Conservation (phyloP, 2,113 vertebrate species). For the Gopherus evgoodei region DNA sequence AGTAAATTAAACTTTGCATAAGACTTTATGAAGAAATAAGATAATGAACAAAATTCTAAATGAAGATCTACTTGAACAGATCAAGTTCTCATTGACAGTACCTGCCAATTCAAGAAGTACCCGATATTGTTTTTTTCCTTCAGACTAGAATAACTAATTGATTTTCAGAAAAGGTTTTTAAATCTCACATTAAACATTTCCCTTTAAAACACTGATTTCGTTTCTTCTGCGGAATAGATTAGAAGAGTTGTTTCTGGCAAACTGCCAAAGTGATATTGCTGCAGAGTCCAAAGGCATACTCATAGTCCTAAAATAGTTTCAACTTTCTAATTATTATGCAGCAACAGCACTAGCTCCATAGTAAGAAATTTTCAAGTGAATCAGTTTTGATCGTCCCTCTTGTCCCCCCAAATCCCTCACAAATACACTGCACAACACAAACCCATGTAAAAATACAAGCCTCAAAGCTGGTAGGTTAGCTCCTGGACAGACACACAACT, state of each 20-base stretch:
- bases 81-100: neutral
- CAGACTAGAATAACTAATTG: neutral
- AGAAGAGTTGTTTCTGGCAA: conserved; percentile 45
- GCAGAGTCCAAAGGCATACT: conserved; percentile 41
- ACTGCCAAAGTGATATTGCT: conserved; percentile 24
- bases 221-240: conserved; percentile 18
- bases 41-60: neutral
- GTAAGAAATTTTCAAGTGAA: conserved; percentile 41
- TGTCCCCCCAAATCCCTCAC: neutral
- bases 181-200: neutral
- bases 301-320: conserved; percentile 50
- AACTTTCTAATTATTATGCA: conserved; percentile 49
- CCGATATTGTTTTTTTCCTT: neutral
- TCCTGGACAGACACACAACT: neutral
- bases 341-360: conserved; percentile 33
- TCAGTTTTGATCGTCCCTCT: conserved; percentile 13
- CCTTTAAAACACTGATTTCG: conserved; percentile 32
- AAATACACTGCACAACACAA: neutral
- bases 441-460: neutral
- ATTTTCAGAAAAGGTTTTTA: neutral
- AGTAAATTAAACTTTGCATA: neutral
- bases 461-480: neutral
- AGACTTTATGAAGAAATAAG: neutral
- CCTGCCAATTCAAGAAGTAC: neutral
- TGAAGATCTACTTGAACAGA: neutral